phyloP scores from a whole-genome alignment of 2,113 vertebrate genomes.

The Epinephelus moara region DNA sequence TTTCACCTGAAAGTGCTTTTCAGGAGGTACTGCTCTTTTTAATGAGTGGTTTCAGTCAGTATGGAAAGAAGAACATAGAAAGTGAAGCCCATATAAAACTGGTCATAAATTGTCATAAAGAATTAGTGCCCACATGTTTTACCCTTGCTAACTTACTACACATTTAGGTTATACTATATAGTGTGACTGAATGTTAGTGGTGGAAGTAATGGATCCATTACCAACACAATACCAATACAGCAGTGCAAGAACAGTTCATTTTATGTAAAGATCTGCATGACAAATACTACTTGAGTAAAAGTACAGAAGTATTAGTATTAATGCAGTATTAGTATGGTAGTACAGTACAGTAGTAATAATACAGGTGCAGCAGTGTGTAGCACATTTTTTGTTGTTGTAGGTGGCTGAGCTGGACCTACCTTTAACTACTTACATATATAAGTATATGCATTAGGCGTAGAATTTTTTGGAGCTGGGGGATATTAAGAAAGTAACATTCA shows the following conservation, averaged over 20 bases:
- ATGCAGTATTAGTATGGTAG: too few relatives aligned
- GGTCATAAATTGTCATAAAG: background rate
- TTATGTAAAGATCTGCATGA: background rate
- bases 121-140: background rate
- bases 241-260: background rate
- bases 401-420: too few relatives aligned
- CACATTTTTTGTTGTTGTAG: background rate
- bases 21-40: conserved; percentile 1
- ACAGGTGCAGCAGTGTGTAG: background rate
- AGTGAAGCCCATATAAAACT: conserved; percentile 5
- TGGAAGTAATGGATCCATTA: background rate
- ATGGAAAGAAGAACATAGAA: background rate
- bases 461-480: too few relatives aligned
- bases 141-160: background rate
- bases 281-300: background rate
- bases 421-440: too few relatives aligned
- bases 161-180: background rate
- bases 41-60: conserved; percentile 43
- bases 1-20: conserved; percentile 27
- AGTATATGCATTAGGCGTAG: too few relatives aligned
- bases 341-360: too few relatives aligned
- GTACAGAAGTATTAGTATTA: background rate
- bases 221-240: background rate
- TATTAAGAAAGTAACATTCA: too few relatives aligned
- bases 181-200: background rate